Percentiles rank a stretch among this genome's conserved stretches.
phyloP scores from a whole-genome alignment of 2,888 invertebrate species.

The Branchipolynoe longqiensis region DNA sequence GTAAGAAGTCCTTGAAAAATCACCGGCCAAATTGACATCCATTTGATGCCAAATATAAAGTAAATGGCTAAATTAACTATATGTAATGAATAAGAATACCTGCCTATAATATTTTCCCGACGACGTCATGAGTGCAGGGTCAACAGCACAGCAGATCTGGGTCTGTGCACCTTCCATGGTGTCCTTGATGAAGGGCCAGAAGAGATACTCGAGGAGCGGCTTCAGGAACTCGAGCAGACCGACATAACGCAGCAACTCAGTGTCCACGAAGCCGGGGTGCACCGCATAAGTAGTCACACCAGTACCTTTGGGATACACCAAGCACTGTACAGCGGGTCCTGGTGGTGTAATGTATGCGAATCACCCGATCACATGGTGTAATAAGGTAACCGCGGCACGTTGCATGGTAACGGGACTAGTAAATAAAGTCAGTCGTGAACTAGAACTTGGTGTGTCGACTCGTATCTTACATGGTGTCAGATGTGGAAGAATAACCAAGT shows the following conservation, averaged over 20 bases:
- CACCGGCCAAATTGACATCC: not conserved
- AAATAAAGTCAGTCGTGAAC: too few relatives aligned
- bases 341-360: too few relatives aligned
- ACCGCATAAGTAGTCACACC: slow-evolving; percentile 41
- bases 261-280: slow-evolving; percentile 33
- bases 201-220: not conserved
- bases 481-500: too few relatives aligned
- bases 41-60: not conserved
- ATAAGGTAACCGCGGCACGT: too few relatives aligned
- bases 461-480: too few relatives aligned
- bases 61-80: not conserved
- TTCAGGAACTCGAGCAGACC: not conserved
- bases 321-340: too few relatives aligned
- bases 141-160: slow-evolving; percentile 52
- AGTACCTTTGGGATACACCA: slow-evolving; percentile 8
- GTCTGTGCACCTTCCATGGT: slow-evolving; percentile 42
- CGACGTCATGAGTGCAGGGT: not conserved
- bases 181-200: slow-evolving; percentile 14
- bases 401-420: too few relatives aligned
- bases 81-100: not conserved
- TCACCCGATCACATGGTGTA: too few relatives aligned
- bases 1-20: too few relatives aligned
- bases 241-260: slow-evolving; percentile 26
- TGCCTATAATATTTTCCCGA: slow-evolving; percentile 56
- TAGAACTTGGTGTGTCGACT: too few relatives aligned